A percentile compares a stretch with the other conserved stretches of the same genome.
Conservation (phyloP, 2,113 vertebrate genomes). For the Theropithecus gelada region DNA sequence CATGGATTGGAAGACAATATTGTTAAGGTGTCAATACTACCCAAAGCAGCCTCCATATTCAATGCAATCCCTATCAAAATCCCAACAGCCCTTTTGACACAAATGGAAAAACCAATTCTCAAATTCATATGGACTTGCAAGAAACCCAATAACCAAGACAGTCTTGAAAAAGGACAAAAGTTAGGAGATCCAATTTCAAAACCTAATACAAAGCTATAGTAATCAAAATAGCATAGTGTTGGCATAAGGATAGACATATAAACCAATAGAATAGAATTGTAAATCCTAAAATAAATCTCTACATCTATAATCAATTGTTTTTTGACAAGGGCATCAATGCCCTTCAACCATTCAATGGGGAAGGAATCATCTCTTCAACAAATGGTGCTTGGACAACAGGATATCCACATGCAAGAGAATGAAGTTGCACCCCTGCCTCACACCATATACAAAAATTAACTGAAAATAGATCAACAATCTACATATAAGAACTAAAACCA, state of each 20-base stretch:
- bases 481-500: neutral
- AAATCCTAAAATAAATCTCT: neutral
- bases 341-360: neutral
- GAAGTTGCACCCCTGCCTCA: neutral
- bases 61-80: conserved; percentile 9
- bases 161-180: neutral
- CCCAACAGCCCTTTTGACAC: neutral
- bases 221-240: neutral
- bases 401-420: neutral
- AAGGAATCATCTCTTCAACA: neutral
- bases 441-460: neutral
- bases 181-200: neutral
- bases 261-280: neutral
- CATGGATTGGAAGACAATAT: neutral
- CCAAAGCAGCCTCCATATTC: neutral
- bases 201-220: neutral
- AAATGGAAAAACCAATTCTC: neutral
- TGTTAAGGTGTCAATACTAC: neutral
- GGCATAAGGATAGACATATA: neutral
- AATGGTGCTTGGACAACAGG: neutral
- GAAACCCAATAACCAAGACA: neutral
- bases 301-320: neutral
- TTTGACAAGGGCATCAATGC: neutral
- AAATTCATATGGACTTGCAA: neutral
- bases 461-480: neutral